Evolutionary conservation across 2,797 vertebrate species (phyloP), one percentile per base, ranked within the genome.

Genomic region (Glossophaga mutica): DNA sequence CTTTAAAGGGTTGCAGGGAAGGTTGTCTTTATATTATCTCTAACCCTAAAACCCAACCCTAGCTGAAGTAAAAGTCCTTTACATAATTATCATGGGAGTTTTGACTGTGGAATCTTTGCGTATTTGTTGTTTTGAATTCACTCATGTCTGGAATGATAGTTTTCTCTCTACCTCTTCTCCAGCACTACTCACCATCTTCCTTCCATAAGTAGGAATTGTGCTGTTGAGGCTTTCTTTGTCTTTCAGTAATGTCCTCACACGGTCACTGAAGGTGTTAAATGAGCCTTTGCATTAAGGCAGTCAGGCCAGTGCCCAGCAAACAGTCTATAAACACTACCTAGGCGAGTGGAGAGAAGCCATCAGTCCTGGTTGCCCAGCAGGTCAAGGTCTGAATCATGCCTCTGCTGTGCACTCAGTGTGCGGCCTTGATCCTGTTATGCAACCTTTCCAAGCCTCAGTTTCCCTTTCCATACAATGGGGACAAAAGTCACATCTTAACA

Each of bases 301-400:
- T 5, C 5, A 9, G 57, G 29, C 67, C 11, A 21, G 70, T 3
- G 46, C 22, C 71, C 9, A 5, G 32, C 44, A 22, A 18, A 21
- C 3, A 39, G 6, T 37, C 34, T 46, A 0, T 62, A 4, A 1
- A 3, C 0, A 6, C 3, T 10, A 8, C 70, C 22, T 19, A 9
- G 9, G 18, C 6, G n/a, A 37, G 26, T 44, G 10, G n/a, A 39
- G 34, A 22, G 82, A 48, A 87, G 48, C 71, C 26, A 0, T 3
- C 14, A 55, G n/a, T 16, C 62, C 44, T 29, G 26, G 39, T 12
- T 21, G 11, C 46, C 90, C 34, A 5, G 1, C 1, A 14, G 29
- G 19, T 81, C 37, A n/a, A 14, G 32, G 21, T 37, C n/a, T 3
- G 1, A 9, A 42, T 55, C 5, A 68, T 24, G 34, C 59, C 44